Evolutionary conservation across 2,888 invertebrate species (phyloP), one percentile per base, ranked within the genome.

Genomic region (Sarcophaga variegata): DNA sequence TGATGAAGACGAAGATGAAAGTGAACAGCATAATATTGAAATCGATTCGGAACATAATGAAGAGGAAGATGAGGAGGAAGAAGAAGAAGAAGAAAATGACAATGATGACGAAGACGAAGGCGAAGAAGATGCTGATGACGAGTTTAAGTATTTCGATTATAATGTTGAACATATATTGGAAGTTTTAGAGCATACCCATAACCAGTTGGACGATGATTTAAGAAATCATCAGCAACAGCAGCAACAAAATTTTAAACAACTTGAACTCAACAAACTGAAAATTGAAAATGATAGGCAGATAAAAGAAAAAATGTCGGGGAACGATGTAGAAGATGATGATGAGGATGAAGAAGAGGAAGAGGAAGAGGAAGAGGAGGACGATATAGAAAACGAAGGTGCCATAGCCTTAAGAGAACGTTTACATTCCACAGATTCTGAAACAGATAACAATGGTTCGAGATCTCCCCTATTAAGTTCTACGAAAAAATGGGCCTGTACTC

Each of bases 391-490:
- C 14, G 78, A 76, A 60, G 83, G 82, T 17, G 84, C 78, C n/a
- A 37, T 82, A 62, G 88, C 67, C 89, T 89, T 79, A 88, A 89
- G 91, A 80, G 89, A 90, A 20, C 90, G 90, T 25, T 89, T 90
- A 75, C 92, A 91, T 86, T 92, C 92, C 92, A 96, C 96, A 37
- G 95, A 95, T 88, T 94, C 94, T 3, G 96, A 96, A 91, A 96
- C 95, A 11, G 96, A 96, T 91, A 96, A 96, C 90, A 95, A 95
- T 90, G 96, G 96, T 0, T 96, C 96, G 3, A 94, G 96, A 59
- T 96, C 96, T 1, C 96, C 96, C 0, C 92, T 96, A 78, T 94
- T 96, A 14, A 95, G 96, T 86, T 94, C 94, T 67, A 90, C 66
- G 25, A 87, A 84, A 64, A 80, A 83, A 85, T 85, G 84, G 87